phyloP scores from a whole-genome alignment of 2,888 invertebrate species.

The Lydus trimaculatus region DNA sequence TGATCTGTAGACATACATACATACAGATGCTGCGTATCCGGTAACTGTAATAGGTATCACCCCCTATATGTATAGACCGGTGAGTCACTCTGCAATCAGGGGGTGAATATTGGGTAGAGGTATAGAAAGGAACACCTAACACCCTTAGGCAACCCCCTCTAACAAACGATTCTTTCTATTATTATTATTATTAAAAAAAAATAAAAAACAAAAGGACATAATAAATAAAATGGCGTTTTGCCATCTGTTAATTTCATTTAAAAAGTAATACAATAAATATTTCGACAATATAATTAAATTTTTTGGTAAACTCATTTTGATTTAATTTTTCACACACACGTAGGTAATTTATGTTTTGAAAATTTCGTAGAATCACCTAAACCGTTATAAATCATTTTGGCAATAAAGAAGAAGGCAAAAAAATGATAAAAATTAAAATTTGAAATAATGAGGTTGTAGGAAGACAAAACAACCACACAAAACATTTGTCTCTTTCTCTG shows the following conservation, averaged over 20 bases:
- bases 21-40: slow-evolving; percentile 61
- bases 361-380: neutral
- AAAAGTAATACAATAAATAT: slow-evolving; percentile 5
- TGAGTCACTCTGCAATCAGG: slow-evolving; percentile 60
- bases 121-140: slow-evolving; percentile 44
- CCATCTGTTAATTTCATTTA: slow-evolving; percentile 12
- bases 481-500: neutral
- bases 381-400: neutral
- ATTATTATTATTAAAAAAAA: too few relatives aligned
- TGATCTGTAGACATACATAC: slow-evolving; percentile 58
- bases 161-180: slow-evolving; percentile 11
- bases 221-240: slow-evolving; percentile 7
- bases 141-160: slow-evolving; percentile 47
- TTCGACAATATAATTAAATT: slow-evolving; percentile 3
- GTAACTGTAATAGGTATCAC: slow-evolving; percentile 56
- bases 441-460: slow-evolving; percentile 13
- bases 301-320: neutral
- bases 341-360: slow-evolving; percentile 4
- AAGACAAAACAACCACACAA: slow-evolving; percentile 9
- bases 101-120: slow-evolving; percentile 39
- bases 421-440: slow-evolving; percentile 8
- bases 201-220: neutral
- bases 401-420: neutral
- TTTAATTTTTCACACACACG: neutral
- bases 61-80: slow-evolving; percentile 49